phyloP scores from a whole-genome alignment of 35 echinoderm and acorn worm genomes.

The Patiria miniata region DNA sequence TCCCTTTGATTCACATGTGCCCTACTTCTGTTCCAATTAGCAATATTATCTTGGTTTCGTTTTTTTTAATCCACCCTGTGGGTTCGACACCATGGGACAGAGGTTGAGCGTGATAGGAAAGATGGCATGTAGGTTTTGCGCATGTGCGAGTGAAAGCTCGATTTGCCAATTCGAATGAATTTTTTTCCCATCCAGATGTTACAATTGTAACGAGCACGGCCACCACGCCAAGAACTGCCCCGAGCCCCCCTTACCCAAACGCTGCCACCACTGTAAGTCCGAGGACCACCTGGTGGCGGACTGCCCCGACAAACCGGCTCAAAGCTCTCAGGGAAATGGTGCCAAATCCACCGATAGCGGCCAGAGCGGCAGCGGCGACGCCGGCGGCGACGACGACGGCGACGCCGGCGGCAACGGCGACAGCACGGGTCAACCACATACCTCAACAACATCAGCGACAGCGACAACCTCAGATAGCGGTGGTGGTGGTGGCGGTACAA shows the following conservation, averaged over 20 bases:
- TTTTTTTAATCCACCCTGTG: no score
- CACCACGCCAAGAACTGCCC: constrained; percentile 97
- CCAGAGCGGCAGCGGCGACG: background rate
- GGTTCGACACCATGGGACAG: no score
- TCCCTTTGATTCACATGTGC: no score
- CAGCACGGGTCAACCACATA: no score
- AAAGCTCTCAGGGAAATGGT: background rate
- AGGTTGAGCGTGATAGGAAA: no score
- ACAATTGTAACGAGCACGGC: constrained; percentile 84
- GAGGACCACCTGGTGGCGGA: constrained; percentile 95
- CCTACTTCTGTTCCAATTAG: no score
- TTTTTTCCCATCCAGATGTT: constrained; percentile 71
- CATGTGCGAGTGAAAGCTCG: no score
- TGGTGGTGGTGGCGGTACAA: background rate
- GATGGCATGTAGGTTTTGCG: no score
- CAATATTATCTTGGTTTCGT: no score
- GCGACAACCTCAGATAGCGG: no score
- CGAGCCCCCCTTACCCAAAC: constrained; percentile 79
- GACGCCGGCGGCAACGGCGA: background rate
- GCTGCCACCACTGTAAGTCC: constrained; percentile 89
- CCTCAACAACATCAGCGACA: no score
- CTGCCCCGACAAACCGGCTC: constrained; percentile 67
- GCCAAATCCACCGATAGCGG: background rate
- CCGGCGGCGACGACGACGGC: background rate
- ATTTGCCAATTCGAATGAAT: background rate